phyloP scores from a whole-genome alignment of 2,797 vertebrate species.

The Odontamblyopus rebecca region DNA sequence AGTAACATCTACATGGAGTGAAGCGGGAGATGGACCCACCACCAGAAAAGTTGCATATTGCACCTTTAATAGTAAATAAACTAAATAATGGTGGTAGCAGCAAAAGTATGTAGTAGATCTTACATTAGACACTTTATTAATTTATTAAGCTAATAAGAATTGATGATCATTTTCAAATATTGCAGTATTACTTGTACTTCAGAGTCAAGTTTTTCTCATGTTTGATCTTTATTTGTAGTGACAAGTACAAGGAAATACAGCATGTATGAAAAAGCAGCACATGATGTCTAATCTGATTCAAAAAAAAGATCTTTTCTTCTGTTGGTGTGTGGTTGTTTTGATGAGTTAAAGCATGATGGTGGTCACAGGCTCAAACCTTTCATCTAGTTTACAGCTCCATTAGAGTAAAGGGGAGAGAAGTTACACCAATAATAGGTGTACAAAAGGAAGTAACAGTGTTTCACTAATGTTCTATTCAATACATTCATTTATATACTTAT shows the following conservation, averaged over 20 bases:
- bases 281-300: slow-evolving; percentile 61
- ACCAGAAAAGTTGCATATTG: no score
- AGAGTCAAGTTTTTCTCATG: neutral
- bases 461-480: neutral
- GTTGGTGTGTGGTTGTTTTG: slow-evolving; percentile 66
- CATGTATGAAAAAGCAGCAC: slow-evolving; percentile 27
- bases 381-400: slow-evolving; percentile 40
- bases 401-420: no score
- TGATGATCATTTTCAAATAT: neutral
- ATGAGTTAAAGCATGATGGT: slow-evolving; percentile 40
- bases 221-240: neutral
- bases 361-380: slow-evolving; percentile 43
- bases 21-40: no score
- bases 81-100: neutral
- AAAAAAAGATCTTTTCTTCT: slow-evolving; percentile 65
- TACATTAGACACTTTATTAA: neutral
- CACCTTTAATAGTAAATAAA: neutral
- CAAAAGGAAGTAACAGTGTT: neutral
- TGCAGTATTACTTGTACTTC: neutral
- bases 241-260: neutral
- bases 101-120: neutral
- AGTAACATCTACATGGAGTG: no score
- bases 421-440: no score
- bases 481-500: no score
- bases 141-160: neutral